phyloP scores from a whole-genome alignment of 2,888 invertebrate genomes.

The Cinara cedri region DNA sequence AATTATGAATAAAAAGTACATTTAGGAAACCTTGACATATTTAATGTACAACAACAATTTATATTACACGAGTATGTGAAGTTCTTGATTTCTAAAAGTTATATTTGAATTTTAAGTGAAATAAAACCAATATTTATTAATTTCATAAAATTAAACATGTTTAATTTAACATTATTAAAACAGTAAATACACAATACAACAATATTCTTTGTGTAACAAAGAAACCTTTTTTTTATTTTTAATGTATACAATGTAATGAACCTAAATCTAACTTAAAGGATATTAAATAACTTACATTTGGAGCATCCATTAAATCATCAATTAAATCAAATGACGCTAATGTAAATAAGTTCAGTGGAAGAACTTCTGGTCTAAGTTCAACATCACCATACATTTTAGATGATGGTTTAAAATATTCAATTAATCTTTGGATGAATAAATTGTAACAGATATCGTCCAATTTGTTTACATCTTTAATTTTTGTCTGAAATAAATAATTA shows the following conservation, averaged over 20 bases:
- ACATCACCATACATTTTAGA: constrained; percentile 86
- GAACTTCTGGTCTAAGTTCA: constrained; percentile 68
- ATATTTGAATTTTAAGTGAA: not conserved
- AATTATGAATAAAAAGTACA: not conserved
- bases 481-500: constrained; percentile 63
- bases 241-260: too few relatives aligned
- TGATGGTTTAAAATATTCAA: constrained; percentile 86
- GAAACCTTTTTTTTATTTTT: not conserved
- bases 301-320: constrained; percentile 73
- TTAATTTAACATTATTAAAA: too few relatives aligned
- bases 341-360: constrained; percentile 63
- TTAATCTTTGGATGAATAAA: constrained; percentile 75
- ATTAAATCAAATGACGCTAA: constrained; percentile 70
- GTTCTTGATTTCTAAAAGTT: too few relatives aligned
- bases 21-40: too few relatives aligned
- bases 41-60: too few relatives aligned
- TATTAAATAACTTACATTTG: constrained; percentile 66
- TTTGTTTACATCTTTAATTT: constrained; percentile 67
- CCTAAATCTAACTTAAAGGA: too few relatives aligned
- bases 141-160: not conserved
- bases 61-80: too few relatives aligned
- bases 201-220: not conserved
- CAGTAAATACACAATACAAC: not conserved
- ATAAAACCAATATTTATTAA: not conserved
- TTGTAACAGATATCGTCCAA: constrained; percentile 72